Conservation (phyloP, 2,113 vertebrate genomes). For the Psittacula cyanocephala region DNA sequence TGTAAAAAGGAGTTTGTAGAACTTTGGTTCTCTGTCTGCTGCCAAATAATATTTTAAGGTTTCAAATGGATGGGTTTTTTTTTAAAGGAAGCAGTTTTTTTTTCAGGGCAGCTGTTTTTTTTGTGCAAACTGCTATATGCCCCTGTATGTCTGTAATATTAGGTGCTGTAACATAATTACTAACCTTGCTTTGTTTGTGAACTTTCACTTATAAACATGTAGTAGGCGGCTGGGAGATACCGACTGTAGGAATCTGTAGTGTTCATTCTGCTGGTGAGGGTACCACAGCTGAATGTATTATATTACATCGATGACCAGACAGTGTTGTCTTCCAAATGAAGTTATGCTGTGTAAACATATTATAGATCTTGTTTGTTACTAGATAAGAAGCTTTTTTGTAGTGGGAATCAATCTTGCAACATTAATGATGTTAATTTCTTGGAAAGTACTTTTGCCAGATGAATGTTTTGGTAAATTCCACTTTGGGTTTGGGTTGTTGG, state of each 20-base stretch:
- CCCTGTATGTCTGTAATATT: not conserved
- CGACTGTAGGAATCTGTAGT: not conserved
- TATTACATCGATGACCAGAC: not conserved
- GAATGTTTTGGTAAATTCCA: not conserved
- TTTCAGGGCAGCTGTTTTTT: not conserved
- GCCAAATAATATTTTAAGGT: not conserved
- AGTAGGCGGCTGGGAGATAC: not conserved
- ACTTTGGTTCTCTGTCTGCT: not conserved
- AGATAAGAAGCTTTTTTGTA: not conserved
- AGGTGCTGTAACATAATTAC: not conserved
- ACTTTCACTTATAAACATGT: not conserved
- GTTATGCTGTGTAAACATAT: not conserved
- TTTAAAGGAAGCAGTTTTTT: not conserved
- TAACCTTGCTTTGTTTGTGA: not conserved
- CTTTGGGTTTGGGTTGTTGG: not conserved
- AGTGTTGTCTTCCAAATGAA: not conserved
- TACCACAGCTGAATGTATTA: not conserved
- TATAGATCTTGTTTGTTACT: not conserved
- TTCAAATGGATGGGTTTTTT: not conserved
- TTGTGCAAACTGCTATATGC: not conserved
- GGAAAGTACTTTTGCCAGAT: not conserved
- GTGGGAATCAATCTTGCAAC: not conserved
- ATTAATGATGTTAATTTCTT: not conserved
- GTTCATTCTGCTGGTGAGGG: not conserved
- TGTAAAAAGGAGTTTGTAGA: not conserved